phyloP scores from a whole-genome alignment of 2,797 vertebrate genomes.

The Phataginus tetradactyla region DNA sequence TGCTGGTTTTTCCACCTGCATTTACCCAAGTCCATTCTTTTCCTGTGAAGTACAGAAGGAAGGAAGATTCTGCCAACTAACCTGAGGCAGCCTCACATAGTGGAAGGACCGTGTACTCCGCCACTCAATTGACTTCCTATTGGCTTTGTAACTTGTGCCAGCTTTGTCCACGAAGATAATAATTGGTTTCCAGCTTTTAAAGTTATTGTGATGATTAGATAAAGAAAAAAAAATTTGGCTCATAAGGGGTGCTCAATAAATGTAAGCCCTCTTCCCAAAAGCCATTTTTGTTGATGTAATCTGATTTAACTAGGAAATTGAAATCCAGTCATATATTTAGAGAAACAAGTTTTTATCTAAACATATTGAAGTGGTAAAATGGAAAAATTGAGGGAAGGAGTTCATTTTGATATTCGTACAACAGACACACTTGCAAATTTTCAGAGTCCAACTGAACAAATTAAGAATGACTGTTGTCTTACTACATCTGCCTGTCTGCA shows the following conservation, averaged over 20 bases:
- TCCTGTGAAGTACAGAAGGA: neutral
- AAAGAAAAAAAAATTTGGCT: neutral
- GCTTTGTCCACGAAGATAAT: neutral
- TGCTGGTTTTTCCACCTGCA: neutral
- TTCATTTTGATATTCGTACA: neutral
- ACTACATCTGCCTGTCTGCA: neutral
- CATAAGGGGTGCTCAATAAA: neutral
- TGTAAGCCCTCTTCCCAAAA: constrained; percentile 21
- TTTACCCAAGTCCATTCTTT: neutral
- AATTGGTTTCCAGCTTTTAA: neutral
- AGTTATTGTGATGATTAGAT: neutral
- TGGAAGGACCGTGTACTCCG: neutral
- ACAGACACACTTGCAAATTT: neutral
- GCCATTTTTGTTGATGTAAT: neutral
- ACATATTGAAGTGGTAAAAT: neutral
- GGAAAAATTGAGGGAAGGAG: neutral
- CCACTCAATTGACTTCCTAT: neutral
- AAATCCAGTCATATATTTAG: neutral
- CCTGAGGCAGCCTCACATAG: neutral
- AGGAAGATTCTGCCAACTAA: neutral
- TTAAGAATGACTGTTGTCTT: neutral
- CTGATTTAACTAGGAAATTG: neutral
- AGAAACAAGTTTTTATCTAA: neutral
- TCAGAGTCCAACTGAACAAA: constrained; percentile 21
- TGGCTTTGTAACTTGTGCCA: neutral